Base-by-base conservation (phyloP, 2,888 invertebrate genomes). In the Cosmorhoe ocellata region DNA sequence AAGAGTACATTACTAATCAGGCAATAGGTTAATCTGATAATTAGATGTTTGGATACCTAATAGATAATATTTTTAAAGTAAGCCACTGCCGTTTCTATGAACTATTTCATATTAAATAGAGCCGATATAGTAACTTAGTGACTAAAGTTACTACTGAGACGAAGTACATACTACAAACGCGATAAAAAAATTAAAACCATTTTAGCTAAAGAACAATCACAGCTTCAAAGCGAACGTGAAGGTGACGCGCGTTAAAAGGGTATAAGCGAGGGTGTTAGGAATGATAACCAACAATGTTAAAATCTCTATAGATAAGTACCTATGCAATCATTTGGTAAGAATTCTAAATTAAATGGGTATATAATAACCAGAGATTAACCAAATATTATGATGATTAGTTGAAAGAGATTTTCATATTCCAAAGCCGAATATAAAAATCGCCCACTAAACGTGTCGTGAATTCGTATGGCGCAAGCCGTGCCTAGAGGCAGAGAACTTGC, bases 391-490 rank as follows among this genome's bases (percentile, higher is more conserved):
- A 31, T 46, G 38, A 66, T 74, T 88, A 90, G 89, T 85, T 77
- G 86, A 80, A 82, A 83, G 84, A 76, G 85, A 90, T 86, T 88
- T 88, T 89, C 79, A 83, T 83, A 88, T 82, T 86, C 77, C 59
- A 50, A 27, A 12, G 3, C 13, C 61, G 81, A 84, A 86, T 86
- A 87, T 59, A 87, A 90, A 89, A 88, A 87, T 85, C 88, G 56
- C 84, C 81, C 88, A 87, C 89, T 88, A 88, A 84, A 71, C 64
- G 73, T 72, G 68, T 79, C 69, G 75, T 71, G 70, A 72, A 66
- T 77, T 76, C 67, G 74, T 71, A 68, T 77, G 77, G 84, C 82
- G 84, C 76, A 70, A 59, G 66, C 69, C 63, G 83, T 80, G 78
- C 84, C 90, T 88, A 66, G 61, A 58, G 67, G 84, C 90, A 46